Evolutionary conservation across 64 coral and sea anemone species (phyloP), one percentile per base, ranked within the genome.

Genomic region (Acropora tenuis): DNA sequence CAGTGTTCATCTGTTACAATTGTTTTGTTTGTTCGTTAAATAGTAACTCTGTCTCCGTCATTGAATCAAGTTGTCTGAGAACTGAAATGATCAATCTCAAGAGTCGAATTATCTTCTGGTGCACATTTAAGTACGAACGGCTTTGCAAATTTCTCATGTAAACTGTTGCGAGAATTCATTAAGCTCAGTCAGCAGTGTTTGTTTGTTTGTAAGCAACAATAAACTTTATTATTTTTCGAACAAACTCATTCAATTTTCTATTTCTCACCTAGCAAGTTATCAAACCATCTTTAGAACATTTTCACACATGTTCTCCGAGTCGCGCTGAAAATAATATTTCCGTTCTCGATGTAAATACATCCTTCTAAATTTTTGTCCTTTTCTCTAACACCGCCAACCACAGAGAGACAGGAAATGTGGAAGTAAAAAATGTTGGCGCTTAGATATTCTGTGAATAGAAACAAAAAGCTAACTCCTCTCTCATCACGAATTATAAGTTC

Each of bases 391-490:
- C 5, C 82, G 8, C 82, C 82, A 49, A 61, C 82, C 20, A 48
- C 82, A 69, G 82, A 0, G 82, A 69, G 45, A 10, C 63, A 72
- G 66, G 63, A 85, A 85, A 85, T 72, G 72, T n/a, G 72, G 9
- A 15, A 1, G 8, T 47, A 47, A 8, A 43, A 6, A 85, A 85
- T 58, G 1, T 20, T 85, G 7, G 45, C 65, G 44, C 72, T 71
- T 49, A 85, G 82, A 49, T 49, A 71, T 85, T 85, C 82, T 71
- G 49, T 7, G 47, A 47, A 71, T 71, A 71, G 82, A 85, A 30
- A 85, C 82, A 85, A 85, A 85, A 71, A 85, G 61, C 44, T 85
- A 71, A 85, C 82, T 48, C 45, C 82, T 85, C 46, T 19, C 82
- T 72, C 69, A 85, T 71, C 82, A 40, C 30, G 82, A 85, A 85